These are phyloP conservation scores for Eumeta japonica DNA, from an alignment of 1,140 invertebrate species.

Conservation along the genomic window DNA sequence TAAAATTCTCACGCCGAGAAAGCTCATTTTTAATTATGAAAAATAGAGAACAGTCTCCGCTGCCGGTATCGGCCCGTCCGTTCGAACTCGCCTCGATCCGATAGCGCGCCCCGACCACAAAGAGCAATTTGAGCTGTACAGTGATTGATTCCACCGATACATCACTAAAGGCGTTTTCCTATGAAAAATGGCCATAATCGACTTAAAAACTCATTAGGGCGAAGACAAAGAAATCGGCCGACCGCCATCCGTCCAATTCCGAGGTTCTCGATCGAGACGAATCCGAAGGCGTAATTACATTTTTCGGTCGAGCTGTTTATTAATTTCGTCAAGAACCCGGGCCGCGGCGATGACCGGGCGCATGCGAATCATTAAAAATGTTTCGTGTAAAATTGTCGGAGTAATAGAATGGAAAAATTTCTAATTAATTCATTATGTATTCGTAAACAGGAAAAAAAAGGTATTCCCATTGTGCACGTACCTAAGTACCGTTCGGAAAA, in stretches of 20 bases:
- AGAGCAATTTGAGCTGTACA: conserved; percentile 41
- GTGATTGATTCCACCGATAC: conserved; percentile 53
- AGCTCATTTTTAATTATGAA: too few species aligned
- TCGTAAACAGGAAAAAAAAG: too few species aligned
- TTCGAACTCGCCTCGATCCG: conserved; percentile 19
- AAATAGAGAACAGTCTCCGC: too few species aligned
- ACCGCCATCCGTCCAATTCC: conserved; percentile 48
- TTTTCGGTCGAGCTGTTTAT: neutral
- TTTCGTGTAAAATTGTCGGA: too few species aligned
- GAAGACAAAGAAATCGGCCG: conserved; percentile 48
- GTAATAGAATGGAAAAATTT: too few species aligned
- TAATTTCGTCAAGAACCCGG: neutral
- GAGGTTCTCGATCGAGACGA: conserved; percentile 45
- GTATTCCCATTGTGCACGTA: too few species aligned
- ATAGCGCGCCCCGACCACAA: conserved; percentile 21
- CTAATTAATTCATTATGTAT: too few species aligned
- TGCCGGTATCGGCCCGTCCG: conserved; percentile 15
- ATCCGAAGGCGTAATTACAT: conserved; percentile 11
- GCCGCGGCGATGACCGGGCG: too few species aligned
- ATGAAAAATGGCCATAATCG: conserved; percentile 58
- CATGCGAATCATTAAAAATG: too few species aligned
- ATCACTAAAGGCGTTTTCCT: conserved; percentile 54
- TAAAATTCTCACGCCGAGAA: too few species aligned
- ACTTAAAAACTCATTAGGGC: conserved; percentile 56
- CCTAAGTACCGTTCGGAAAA: too few species aligned